Conservation (phyloP, 2,888 invertebrate species). For the Melieria crassipennis region DNA sequence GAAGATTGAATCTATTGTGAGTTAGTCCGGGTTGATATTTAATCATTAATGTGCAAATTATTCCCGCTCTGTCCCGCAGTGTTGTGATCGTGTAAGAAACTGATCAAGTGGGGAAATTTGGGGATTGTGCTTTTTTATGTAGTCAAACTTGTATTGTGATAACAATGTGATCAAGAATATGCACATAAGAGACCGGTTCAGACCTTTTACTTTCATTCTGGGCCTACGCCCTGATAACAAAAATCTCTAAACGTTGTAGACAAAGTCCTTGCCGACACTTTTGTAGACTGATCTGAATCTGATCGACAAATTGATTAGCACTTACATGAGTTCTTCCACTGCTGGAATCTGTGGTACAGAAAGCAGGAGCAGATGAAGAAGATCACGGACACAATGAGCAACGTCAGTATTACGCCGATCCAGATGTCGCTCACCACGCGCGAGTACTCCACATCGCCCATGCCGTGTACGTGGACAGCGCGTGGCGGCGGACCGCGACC, state of each 20-base stretch:
- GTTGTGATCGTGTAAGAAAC: no score
- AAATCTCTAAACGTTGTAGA: background rate
- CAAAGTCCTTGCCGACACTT: background rate
- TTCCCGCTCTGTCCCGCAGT: no score
- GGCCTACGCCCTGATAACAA: background rate
- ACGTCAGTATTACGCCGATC: slow-evolving; percentile 72
- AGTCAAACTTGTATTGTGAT: no score
- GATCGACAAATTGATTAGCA: slow-evolving; percentile 36
- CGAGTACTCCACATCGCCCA: slow-evolving; percentile 67
- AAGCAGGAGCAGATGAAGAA: slow-evolving; percentile 74
- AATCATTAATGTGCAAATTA: no score
- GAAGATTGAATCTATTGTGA: no score
- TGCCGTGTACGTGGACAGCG: slow-evolving; percentile 47
- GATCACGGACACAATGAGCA: slow-evolving; percentile 71
- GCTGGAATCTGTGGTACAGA: slow-evolving; percentile 73
- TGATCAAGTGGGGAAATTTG: no score
- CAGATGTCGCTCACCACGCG: slow-evolving; percentile 72
- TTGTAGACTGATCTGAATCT: background rate
- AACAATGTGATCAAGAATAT: no score
- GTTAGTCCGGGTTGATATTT: no score
- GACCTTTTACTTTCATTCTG: no score
- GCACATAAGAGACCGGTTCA: no score
- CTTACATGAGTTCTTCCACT: slow-evolving; percentile 73
- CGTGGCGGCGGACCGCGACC: slow-evolving; percentile 51
- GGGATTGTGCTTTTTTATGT: no score